phyloP scores from a whole-genome alignment of 2,797 vertebrate species.

The Adelosebastes latens region DNA sequence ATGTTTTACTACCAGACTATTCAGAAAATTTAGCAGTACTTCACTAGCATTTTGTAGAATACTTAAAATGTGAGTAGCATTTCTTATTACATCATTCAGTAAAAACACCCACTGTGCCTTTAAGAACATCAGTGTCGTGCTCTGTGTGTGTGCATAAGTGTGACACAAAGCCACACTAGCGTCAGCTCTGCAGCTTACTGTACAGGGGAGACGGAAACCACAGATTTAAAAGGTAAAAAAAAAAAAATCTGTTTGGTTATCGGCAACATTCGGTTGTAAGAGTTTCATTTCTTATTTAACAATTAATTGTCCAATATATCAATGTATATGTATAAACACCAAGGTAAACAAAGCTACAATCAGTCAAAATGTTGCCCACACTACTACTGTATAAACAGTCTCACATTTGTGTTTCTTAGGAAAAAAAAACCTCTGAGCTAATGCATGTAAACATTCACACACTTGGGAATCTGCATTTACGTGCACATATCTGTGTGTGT shows the following conservation, averaged over 20 bases:
- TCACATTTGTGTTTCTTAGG: neutral
- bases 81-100: neutral
- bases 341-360: neutral
- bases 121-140: slow-evolving; percentile 24
- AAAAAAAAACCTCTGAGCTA: neutral
- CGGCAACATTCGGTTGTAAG: neutral
- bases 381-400: neutral
- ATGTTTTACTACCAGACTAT: neutral
- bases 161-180: neutral
- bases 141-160: slow-evolving; percentile 5
- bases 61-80: neutral
- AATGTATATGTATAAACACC: neutral
- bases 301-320: neutral
- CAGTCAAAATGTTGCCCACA: neutral
- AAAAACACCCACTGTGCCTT: slow-evolving; percentile 16
- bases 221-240: neutral
- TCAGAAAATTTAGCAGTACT: neutral
- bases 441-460: neutral
- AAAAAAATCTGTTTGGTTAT: neutral
- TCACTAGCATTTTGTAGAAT: slow-evolving; percentile 8
- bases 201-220: neutral
- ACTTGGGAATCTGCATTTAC: neutral
- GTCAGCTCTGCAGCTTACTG: slow-evolving; percentile 14
- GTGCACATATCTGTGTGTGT: neutral
- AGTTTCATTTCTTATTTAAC: neutral